A percentile compares a stretch with the other conserved stretches of the same genome.
These are phyloP conservation scores for Kuschelorhynchus macadamiae DNA, from an alignment of 2,888 invertebrate species.

Conservation along the genomic window DNA sequence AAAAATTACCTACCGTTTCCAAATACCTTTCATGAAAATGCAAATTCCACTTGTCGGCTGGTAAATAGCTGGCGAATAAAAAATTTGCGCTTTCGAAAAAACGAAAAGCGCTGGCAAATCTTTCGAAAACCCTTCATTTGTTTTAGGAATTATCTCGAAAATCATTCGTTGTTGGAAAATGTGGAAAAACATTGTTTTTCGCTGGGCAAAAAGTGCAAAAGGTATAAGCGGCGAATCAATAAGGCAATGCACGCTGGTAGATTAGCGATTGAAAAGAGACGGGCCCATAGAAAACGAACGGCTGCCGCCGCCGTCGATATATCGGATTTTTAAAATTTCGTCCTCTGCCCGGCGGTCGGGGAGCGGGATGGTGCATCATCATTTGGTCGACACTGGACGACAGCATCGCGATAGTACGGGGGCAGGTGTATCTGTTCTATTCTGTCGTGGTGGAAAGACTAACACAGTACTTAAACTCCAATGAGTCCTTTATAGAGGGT, in stretches of 20 bases:
- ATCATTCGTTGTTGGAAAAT: conserved; percentile 6
- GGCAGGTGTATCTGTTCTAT: too few relatives aligned
- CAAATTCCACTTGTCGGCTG: too few relatives aligned
- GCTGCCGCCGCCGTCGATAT: conserved; percentile 35
- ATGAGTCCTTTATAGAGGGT: too few relatives aligned
- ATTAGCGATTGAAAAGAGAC: conserved; percentile 41
- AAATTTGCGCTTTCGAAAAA: too few relatives aligned
- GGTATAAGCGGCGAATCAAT: conserved; percentile 34
- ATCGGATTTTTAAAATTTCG: conserved; percentile 43
- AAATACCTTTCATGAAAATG: too few relatives aligned
- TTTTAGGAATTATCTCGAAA: conserved; percentile 10
- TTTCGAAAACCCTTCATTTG: conserved; percentile 21
- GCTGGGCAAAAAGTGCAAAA: conserved; percentile 21
- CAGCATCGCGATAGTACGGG: conserved; percentile 1
- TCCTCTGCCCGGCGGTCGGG: conserved; percentile 12
- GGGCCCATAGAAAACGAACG: conserved; percentile 35
- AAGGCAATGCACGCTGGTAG: conserved; percentile 41
- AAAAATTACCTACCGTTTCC: too few relatives aligned
- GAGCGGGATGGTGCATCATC: conserved; percentile 38
- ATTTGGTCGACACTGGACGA: conserved; percentile 10
- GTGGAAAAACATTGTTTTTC: conserved; percentile 22
- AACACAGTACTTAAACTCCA: not conserved
- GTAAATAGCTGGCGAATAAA: too few relatives aligned
- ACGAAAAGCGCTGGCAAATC: not conserved
- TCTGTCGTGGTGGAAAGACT: too few relatives aligned